A percentile compares a stretch with the other conserved stretches of the same genome.
Evolutionary conservation across 2,888 invertebrate species (phyloP).

Genomic region (Arctia plantaginis): DNA sequence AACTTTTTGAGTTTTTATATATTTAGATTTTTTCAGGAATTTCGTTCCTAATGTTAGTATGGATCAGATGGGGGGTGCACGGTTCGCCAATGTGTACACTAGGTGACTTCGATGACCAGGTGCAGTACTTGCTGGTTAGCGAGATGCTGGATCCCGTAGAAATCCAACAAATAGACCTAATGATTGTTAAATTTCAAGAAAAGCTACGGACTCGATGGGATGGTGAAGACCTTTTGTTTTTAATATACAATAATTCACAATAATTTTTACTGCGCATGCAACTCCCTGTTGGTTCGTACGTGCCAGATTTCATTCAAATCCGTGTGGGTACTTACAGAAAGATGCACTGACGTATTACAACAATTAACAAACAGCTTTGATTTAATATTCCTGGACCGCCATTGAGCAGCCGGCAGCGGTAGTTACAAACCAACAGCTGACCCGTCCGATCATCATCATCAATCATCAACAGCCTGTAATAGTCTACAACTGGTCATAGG

Average conservation of each 20-base stretch:
- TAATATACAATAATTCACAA: neutral
- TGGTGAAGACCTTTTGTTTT: slow-evolving; percentile 3
- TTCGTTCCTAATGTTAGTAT: neutral
- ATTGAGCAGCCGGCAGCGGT: no score
- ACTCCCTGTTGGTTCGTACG: no score
- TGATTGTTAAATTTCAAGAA: slow-evolving; percentile 5
- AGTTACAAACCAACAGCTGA: no score
- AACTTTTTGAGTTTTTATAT: neutral
- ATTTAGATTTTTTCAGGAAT: neutral
- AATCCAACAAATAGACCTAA: neutral
- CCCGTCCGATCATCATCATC: no score
- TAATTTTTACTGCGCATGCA: neutral
- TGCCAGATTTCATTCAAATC: no score
- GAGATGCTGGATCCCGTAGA: slow-evolving; percentile 9
- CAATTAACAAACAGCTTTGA: no score
- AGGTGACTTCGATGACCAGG: slow-evolving; percentile 21
- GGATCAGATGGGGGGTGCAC: neutral
- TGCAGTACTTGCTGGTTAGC: slow-evolving; percentile 1
- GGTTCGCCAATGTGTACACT: neutral
- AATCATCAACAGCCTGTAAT: no score
- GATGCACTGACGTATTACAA: no score
- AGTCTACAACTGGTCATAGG: no score
- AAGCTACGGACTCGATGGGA: slow-evolving; percentile 12
- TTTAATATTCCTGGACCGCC: no score
- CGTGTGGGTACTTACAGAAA: no score